Evolutionary conservation across 2,797 vertebrate species (phyloP).

Genomic region (Anabas testudineus): DNA sequence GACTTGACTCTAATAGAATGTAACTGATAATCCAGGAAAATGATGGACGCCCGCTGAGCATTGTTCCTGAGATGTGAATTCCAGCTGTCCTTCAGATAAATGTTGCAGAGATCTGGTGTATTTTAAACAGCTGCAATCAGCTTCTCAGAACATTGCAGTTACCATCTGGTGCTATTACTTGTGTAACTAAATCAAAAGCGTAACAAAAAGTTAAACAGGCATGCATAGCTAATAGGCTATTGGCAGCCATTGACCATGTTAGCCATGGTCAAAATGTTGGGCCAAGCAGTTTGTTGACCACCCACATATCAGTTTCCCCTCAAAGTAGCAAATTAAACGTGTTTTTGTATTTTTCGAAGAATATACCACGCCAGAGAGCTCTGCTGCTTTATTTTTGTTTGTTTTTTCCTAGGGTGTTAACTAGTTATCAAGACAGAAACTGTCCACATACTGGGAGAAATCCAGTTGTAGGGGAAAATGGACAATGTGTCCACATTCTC

Average conservation of each 20-base stretch:
- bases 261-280: background rate
- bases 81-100: background rate
- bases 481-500: background rate
- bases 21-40: too few species aligned
- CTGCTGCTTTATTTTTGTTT: background rate
- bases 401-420: background rate
- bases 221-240: constrained; percentile 18
- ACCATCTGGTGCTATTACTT: constrained; percentile 30
- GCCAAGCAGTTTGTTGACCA: constrained; percentile 17
- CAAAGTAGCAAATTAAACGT: background rate
- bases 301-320: constrained; percentile 2
- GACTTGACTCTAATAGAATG: too few species aligned
- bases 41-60: background rate
- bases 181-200: constrained; percentile 15
- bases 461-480: background rate
- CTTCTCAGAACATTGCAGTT: constrained; percentile 5
- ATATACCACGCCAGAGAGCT: background rate
- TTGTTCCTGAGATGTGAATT: background rate
- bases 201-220: constrained; percentile 21
- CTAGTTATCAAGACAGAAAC: too few species aligned
- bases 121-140: constrained; percentile 14
- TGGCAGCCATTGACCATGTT: constrained; percentile 24
- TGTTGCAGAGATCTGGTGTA: background rate
- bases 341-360: background rate
- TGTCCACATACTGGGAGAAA: background rate